Evolutionary conservation across 2,797 vertebrate species (phyloP), one percentile per base, ranked within the genome.

Genomic region (Artibeus jamaicensis): DNA sequence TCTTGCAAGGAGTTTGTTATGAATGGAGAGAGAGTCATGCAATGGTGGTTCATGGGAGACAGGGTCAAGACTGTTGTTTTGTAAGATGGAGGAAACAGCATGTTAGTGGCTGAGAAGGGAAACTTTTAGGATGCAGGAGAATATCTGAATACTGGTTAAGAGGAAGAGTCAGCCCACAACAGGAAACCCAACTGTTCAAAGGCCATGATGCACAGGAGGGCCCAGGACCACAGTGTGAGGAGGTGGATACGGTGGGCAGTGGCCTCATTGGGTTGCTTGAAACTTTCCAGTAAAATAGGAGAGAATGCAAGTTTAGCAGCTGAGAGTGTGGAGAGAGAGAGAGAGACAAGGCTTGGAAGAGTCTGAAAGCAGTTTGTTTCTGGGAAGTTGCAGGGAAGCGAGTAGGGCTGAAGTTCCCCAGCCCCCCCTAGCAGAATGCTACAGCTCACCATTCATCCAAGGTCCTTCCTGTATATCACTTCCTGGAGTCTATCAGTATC

Each of bases 201-300:
- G 55, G 22, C 6, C 29, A 1, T 9, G 39, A 21, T 2, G 9
- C 21, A 26, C 22, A 44, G n/a, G n/a, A 82, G 11, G 21, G 76
- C 6, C 11, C 9, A 7, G 10, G 10, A 24, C 0, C 26, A 32
- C 32, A 4, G 12, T 2, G 4, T 6, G 34, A 19, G 42, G 22
- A 9, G 0, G 9, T 21, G 14, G 68, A 8, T 1, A 0, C 1
- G 12, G 53, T 18, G 2, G 7, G 1, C 3, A 15, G 5, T 59
- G 6, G 37, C 34, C 29, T 59, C 26, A n/a, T 53, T 26, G 9
- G 53, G 46, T 0, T 9, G 34, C 65, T 68, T 50, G 53, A 16
- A 77, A 50, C 9, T 21, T 71, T 32, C 57, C 12, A 32, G 16
- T 3, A n/a, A 67, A 32, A 65, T 10, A 44, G 39, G 74, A 48